Percentiles rank a stretch among this genome's conserved stretches.
Evolutionary conservation across 2,888 invertebrate species (phyloP).

Genomic region (Nomada fucata): DNA sequence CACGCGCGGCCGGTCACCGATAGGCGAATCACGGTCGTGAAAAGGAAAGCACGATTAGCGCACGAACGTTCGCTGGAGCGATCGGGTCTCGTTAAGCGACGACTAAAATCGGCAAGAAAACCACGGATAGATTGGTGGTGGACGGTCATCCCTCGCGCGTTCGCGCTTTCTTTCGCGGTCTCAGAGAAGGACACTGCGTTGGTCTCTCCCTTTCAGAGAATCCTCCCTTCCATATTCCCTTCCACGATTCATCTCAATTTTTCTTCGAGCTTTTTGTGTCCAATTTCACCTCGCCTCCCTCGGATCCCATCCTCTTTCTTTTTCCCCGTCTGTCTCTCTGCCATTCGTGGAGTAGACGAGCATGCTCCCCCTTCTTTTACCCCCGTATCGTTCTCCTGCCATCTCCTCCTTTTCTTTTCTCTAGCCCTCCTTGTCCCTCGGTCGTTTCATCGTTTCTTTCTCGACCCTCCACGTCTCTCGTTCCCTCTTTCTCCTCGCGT

Average conservation of each 20-base stretch:
- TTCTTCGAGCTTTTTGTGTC: slow-evolving; percentile 79
- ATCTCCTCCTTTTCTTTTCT: slow-evolving; percentile 70
- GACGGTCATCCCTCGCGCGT: slow-evolving; percentile 64
- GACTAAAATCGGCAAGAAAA: slow-evolving; percentile 47
- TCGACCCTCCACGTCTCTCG: slow-evolving; percentile 70
- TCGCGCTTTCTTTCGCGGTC: slow-evolving; percentile 70
- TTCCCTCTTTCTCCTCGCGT: slow-evolving; percentile 70
- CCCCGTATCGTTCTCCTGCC: slow-evolving; percentile 59
- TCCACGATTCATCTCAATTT: slow-evolving; percentile 80
- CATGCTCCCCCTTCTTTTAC: slow-evolving; percentile 57
- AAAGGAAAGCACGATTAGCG: slow-evolving; percentile 11
- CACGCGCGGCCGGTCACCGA: background rate
- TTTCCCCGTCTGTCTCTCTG: slow-evolving; percentile 82
- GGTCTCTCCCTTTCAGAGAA: slow-evolving; percentile 63
- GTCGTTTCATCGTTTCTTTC: slow-evolving; percentile 74
- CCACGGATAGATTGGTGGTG: slow-evolving; percentile 36
- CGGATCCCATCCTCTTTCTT: slow-evolving; percentile 81
- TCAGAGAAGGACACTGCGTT: slow-evolving; percentile 67
- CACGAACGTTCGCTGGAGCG: background rate
- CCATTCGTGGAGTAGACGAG: slow-evolving; percentile 72
- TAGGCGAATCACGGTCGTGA: background rate
- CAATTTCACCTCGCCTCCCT: slow-evolving; percentile 74
- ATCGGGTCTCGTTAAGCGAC: slow-evolving; percentile 6
- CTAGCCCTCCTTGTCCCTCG: slow-evolving; percentile 84
- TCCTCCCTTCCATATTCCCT: slow-evolving; percentile 68